These are phyloP conservation scores for Cinclus cinclus DNA, from an alignment of 2,113 vertebrate genomes.

Conservation along the genomic window DNA sequence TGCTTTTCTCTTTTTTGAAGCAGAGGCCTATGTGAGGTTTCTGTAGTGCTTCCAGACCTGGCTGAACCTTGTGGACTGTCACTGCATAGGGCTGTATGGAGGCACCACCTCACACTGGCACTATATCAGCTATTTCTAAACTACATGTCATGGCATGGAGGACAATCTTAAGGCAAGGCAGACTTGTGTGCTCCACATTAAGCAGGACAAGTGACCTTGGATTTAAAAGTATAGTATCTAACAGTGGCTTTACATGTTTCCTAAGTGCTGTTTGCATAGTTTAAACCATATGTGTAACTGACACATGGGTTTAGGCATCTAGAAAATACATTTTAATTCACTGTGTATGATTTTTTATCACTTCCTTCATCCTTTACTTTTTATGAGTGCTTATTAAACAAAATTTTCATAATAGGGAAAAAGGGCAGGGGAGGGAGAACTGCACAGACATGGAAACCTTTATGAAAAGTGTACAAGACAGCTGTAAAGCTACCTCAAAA, in stretches of 20 bases:
- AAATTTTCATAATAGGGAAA: background rate
- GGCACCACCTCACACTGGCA: background rate
- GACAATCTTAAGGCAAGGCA: background rate
- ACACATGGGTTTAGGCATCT: background rate
- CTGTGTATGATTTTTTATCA: background rate
- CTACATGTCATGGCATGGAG: background rate
- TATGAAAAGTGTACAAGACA: background rate
- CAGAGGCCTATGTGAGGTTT: background rate
- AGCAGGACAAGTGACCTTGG: background rate
- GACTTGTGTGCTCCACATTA: background rate
- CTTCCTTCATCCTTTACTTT: background rate
- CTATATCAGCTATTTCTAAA: background rate
- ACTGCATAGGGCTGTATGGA: fast-evolving
- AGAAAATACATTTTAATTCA: background rate
- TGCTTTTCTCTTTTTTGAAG: background rate
- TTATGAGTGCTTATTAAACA: background rate
- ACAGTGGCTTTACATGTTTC: background rate
- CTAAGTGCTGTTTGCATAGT: background rate
- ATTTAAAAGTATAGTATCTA: background rate
- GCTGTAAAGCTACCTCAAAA: background rate
- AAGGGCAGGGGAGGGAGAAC: background rate
- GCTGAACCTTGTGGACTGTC: background rate
- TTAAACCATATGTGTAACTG: background rate
- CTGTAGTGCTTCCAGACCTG: background rate
- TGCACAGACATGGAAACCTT: background rate